Base-by-base conservation (phyloP, 2,113 vertebrate species). In the Zosterops pallidus region DNA sequence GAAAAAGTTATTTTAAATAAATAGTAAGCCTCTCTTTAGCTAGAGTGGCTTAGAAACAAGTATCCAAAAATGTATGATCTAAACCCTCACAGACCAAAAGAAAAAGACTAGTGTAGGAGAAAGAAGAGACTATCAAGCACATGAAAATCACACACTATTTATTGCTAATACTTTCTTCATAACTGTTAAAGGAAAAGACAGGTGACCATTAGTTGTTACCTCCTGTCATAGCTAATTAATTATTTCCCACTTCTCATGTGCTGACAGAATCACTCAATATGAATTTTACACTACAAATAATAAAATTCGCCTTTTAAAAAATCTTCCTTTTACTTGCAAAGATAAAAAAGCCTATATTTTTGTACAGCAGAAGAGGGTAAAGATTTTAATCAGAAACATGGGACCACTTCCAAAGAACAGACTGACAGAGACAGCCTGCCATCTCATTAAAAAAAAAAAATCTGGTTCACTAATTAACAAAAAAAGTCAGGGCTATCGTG, bases 371-470 rank as follows among this genome's bases (percentile, higher is more conserved):
- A 90, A 95, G 55, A 86, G 47, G 37, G 63, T 76, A 74, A 94
- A 90, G 75, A 90, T 88, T 95, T 90, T 90, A 91, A 90, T 94
- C 90, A 88, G 93, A 91, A 95, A 70, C 56, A 90, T 52, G 88
- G 88, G 90, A 86, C 47, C 71, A 49, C 31, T 95, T 96, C 92
- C 92, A 96, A 95, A 88, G 82, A 95, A 90, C 42, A 90, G 93
- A 86, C 92, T 93, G 93, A 95, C 49, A 89, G 57, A 75, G 81
- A 91, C 50, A 90, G 95, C 44, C 83, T 94, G 94, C 75, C 79
- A 90, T 83, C 93, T 94, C 92, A 93, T 95, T 90, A 39, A 72
- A 55, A 71, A 55, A 50, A 59, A 67, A 75, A 68, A 70, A 53
- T 20, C 83, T 53, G 80, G 67, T 83, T 91, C 75, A 85, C 78